Conservation (phyloP, 2,113 vertebrate species). For the Callaeas wilsoni region DNA sequence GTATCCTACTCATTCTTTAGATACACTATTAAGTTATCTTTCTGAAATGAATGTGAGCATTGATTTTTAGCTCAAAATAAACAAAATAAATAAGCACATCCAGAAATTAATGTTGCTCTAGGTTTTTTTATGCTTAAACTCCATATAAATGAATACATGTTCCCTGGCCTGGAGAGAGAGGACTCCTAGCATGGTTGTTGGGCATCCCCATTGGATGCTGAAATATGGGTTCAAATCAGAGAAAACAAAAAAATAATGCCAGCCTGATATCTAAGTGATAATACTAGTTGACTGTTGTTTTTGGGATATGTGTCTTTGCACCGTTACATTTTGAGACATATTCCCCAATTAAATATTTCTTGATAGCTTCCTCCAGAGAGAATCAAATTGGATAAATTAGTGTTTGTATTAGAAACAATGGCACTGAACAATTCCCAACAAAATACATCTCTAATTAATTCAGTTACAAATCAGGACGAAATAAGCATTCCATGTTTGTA, state of each 20-base stretch:
- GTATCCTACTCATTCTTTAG: background rate
- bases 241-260: background rate
- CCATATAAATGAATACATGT: background rate
- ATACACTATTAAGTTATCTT: background rate
- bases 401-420: background rate
- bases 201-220: background rate
- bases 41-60: background rate
- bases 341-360: background rate
- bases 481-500: background rate
- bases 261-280: background rate
- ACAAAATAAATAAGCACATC: background rate
- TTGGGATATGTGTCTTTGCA: background rate
- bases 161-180: background rate
- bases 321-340: background rate
- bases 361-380: background rate
- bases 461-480: background rate
- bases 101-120: background rate
- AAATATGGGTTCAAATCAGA: background rate
- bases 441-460: background rate
- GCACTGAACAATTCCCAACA: background rate
- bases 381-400: background rate
- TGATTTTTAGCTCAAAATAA: background rate
- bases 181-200: background rate
- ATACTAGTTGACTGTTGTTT: background rate
- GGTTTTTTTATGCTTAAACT: background rate